Evolutionary conservation across 2,888 invertebrate genomes (phyloP), one percentile per base, ranked within the genome.

Genomic region (Stenolophus ochropezus): DNA sequence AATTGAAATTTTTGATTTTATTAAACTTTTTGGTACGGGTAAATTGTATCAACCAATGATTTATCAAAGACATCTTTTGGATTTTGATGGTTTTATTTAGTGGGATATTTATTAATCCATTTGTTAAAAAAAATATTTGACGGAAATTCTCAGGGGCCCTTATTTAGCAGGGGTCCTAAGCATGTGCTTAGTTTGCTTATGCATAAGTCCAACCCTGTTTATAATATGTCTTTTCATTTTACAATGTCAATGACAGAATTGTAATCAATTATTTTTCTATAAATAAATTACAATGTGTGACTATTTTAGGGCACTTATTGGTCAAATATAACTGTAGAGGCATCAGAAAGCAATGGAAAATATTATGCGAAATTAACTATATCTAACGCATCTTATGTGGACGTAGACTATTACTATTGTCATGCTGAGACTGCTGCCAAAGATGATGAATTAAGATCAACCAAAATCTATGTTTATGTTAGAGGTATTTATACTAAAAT

Each of bases 391-490:
- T 86, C 86, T 0, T 89, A 85, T 83, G 83, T 85, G 20, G 89
- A 87, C 82, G 89, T 89, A 0, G 90, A 90, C 8, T 89, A 85
- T 83, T 90, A 89, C 82, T 86, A 85, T 18, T 90, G 90, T 83
- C 85, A 86, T 81, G 88, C 89, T 18, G 86, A 87, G n/a, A 85
- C 87, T 11, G 84, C 88, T 1, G 86, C 87, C 1, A 86, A 89
- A 73, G 82, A 88, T 58, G 87, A 89, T 14, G 87, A 88, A 61
- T 84, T 85, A 11, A 87, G 87, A 69, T 86, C 87, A 18, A 89
- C 89, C 8, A 89, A 89, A 11, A 89, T 91, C 23, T 92, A 92
- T 85, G 85, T 92, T 6, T 93, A 89, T 86, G 91, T 92, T 0
- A 88, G 91, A 85, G 92, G 92, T 91, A 5, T 6, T 1, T 56